phyloP scores from a whole-genome alignment of 2,888 invertebrate species.

The Amiota communis region DNA sequence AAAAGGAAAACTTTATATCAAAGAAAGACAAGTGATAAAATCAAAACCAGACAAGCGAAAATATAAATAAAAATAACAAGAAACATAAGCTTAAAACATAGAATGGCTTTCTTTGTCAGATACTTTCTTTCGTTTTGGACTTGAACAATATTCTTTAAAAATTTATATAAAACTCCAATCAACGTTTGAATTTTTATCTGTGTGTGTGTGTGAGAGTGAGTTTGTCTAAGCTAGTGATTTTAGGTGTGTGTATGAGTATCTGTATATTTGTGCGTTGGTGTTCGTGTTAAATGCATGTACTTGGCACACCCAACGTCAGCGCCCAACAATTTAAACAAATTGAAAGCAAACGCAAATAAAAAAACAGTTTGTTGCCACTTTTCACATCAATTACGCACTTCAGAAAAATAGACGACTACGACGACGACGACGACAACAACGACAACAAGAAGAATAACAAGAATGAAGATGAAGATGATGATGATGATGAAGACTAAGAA shows the following conservation, averaged over 20 bases:
- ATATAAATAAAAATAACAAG: not conserved
- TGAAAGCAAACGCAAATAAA: slow-evolving; percentile 67
- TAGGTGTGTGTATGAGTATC: slow-evolving; percentile 16
- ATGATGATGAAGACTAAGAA: slow-evolving; percentile 31
- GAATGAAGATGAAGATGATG: slow-evolving; percentile 34
- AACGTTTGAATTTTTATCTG: slow-evolving; percentile 53
- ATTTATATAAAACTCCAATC: slow-evolving; percentile 66
- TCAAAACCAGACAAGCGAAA: not conserved
- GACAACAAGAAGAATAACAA: slow-evolving; percentile 13
- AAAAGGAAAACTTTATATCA: not conserved
- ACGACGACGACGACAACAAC: too few relatives aligned
- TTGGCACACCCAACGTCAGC: slow-evolving; percentile 54
- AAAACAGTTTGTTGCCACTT: slow-evolving; percentile 67
- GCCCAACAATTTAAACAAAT: slow-evolving; percentile 66
- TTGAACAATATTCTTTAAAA: slow-evolving; percentile 28
- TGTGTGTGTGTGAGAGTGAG: slow-evolving; percentile 35
- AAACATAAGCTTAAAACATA: not conserved
- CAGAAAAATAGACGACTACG: slow-evolving; percentile 61
- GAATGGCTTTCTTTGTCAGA: too few relatives aligned
- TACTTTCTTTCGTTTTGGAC: too few relatives aligned
- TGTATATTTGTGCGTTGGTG: slow-evolving; percentile 21
- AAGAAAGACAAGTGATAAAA: not conserved
- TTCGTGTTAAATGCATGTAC: slow-evolving; percentile 42
- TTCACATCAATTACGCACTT: slow-evolving; percentile 66
- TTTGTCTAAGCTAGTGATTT: slow-evolving; percentile 5